Base-by-base conservation (phyloP, 2,888 invertebrate genomes). In the Sycophila texana region DNA sequence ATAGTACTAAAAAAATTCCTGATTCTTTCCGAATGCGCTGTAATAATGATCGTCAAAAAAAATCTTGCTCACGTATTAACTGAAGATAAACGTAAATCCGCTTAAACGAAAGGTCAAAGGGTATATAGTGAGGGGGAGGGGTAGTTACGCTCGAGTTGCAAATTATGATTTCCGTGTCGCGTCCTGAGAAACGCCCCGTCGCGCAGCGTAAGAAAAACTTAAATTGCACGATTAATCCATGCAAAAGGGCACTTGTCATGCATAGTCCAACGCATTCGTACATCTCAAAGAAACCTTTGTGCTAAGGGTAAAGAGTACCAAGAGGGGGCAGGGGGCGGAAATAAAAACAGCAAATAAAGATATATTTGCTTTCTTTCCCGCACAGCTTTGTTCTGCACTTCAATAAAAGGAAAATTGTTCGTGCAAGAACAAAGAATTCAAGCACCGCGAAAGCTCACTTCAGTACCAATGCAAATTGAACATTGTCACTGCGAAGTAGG, bases 351-450 rank as follows among this genome's bases (percentile, higher is more conserved):
- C 20, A 67, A 73, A 73, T 66, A 73, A 55, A 73, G 60, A 67
- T 60, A 78, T 67, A 74, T 78, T 78, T 68, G 63, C 67, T 63
- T 79, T 73, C 72, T 66, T 7, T 14, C 22, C 20, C 39, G 30
- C 22, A 4, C 58, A n/a, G 72, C 77, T 72, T 77, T 72, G 72
- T 77, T 72, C 72, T 10, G 51, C 65, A 30, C 60, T 72, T 67
- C 60, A 58, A 73, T 73, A 73, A 72, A 77, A 77, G 66, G 65
- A 67, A 77, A 77, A 77, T 77, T 77, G 60, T 66, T 77, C 77
- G 20, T 49, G 53, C 39, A 58, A 66, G 66, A 67, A 77, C 72
- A 77, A 77, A 77, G 67, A 67, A 72, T 77, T 72, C 65, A 63
- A 77, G 77, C 47, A 39, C 39, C 61, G 68, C 2, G 68, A 68